Conservation (phyloP, 2,113 vertebrate species). For the Sceloporus undulatus region DNA sequence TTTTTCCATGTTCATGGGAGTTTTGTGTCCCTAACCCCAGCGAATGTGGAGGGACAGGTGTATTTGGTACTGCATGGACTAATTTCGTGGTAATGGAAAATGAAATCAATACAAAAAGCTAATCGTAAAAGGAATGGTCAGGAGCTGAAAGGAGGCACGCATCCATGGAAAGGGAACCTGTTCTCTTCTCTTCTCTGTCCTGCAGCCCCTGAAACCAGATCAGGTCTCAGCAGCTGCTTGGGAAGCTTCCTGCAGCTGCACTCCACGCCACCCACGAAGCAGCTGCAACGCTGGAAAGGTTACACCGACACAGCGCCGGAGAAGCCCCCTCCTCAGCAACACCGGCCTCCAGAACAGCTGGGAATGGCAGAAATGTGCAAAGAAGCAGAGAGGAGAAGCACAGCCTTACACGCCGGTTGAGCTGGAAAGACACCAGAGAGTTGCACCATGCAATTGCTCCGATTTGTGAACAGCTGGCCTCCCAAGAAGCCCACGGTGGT, state of each 20-base stretch:
- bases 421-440: too few relatives aligned
- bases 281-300: neutral
- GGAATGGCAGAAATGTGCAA: neutral
- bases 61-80: too few relatives aligned
- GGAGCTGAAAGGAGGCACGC: neutral
- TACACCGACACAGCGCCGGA: too few relatives aligned
- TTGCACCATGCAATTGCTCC: neutral
- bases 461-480: neutral
- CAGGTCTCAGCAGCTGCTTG: neutral
- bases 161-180: neutral
- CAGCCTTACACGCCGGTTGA: neutral
- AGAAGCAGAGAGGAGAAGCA: neutral
- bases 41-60: too few relatives aligned
- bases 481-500: neutral
- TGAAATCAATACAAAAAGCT: neutral
- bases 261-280: neutral
- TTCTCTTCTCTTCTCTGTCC: neutral
- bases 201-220: neutral
- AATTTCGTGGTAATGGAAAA: neutral
- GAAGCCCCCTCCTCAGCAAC: neutral
- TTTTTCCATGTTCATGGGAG: too few relatives aligned
- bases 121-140: neutral
- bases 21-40: too few relatives aligned
- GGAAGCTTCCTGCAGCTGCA: neutral
- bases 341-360: constrained; percentile 22